Evolutionary conservation across 2,113 vertebrate genomes (phyloP).

Genomic region (Emydocephalus ijimae): DNA sequence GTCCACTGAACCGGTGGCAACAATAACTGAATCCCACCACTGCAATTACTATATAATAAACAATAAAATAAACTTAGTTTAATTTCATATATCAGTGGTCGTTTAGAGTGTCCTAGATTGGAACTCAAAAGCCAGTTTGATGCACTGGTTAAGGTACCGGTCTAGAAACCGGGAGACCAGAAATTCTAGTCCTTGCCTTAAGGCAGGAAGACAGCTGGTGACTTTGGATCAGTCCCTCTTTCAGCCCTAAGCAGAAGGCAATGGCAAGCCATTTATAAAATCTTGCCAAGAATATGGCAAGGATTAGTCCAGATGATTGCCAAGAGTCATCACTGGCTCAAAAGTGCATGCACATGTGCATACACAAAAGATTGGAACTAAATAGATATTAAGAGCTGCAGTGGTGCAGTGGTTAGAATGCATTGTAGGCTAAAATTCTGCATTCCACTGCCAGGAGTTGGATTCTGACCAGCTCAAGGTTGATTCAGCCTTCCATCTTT

Average conservation of each 20-base stretch:
- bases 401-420: background rate
- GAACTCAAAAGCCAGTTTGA: background rate
- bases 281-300: background rate
- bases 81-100: background rate
- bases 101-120: background rate
- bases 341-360: background rate
- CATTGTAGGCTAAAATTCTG: background rate
- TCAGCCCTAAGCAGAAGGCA: background rate
- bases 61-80: background rate
- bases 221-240: background rate
- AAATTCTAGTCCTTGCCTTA: no score
- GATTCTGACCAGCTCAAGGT: background rate
- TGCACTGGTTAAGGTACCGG: background rate
- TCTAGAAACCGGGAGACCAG: background rate
- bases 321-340: background rate
- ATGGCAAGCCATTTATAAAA: background rate
- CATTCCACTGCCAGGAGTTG: background rate
- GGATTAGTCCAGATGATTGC: background rate
- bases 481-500: background rate
- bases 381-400: background rate
- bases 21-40: no score
- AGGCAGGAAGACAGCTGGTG: background rate
- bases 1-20: no score
- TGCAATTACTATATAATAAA: background rate
- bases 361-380: background rate